Percentiles rank a stretch among this genome's conserved stretches.
These are phyloP conservation scores for Styela clava DNA, from an alignment of 23 tunicate species.

Conservation along the genomic window DNA sequence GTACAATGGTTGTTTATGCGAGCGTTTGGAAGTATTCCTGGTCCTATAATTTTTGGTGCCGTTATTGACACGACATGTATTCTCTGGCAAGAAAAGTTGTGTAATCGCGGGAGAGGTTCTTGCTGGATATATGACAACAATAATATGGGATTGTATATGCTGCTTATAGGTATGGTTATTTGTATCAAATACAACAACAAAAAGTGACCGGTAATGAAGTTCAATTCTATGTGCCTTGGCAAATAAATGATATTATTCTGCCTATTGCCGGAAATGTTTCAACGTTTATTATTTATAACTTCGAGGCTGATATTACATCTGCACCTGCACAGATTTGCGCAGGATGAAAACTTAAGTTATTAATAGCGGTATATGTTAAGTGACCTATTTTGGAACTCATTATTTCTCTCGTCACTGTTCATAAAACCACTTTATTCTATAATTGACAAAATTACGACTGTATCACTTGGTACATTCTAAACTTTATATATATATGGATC, in stretches of 20 bases:
- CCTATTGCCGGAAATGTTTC: too few relatives aligned
- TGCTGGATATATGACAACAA: slow-evolving; percentile 75
- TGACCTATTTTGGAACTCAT: too few relatives aligned
- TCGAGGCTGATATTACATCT: too few relatives aligned
- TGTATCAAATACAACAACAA: not conserved
- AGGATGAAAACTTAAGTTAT: too few relatives aligned
- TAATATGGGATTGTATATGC: slow-evolving; percentile 43
- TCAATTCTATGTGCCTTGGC: not conserved
- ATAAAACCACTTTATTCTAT: too few relatives aligned
- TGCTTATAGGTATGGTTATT: slow-evolving; percentile 39
- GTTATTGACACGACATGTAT: slow-evolving; percentile 64
- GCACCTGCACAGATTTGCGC: too few relatives aligned
- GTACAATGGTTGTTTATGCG: slow-evolving; percentile 72
- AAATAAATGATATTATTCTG: not conserved
- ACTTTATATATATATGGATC: too few relatives aligned
- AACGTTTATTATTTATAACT: too few relatives aligned
- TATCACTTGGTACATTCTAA: too few relatives aligned
- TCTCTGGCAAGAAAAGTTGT: slow-evolving; percentile 57
- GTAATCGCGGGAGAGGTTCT: slow-evolving; percentile 50
- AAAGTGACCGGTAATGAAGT: not conserved
- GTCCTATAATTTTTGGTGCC: slow-evolving; percentile 73
- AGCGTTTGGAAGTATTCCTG: slow-evolving; percentile 81
- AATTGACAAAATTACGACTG: too few relatives aligned
- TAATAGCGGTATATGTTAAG: too few relatives aligned
- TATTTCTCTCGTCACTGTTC: too few relatives aligned